Base-by-base conservation (phyloP, 2,113 vertebrate species). In the Antennarius striatus region DNA sequence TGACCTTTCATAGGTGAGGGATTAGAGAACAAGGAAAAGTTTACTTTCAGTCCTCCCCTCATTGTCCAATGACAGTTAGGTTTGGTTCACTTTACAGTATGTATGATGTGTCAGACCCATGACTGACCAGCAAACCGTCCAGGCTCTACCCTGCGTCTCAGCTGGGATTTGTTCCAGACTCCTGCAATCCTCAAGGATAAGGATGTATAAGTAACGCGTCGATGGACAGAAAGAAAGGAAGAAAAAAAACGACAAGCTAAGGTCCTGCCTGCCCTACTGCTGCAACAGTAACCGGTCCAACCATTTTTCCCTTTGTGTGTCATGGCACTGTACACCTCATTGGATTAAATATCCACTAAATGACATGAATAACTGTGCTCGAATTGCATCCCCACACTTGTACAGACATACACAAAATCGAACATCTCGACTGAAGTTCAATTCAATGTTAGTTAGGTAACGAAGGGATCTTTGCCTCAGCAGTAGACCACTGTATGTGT, bases 311-410 rank as follows among this genome's bases (percentile, higher is more conserved):
- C 56, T 7, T 4, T 32, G 11, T 51, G 60, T 46, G 52, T 45
- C 54, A 60, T 49, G 10, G 62, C 16, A 42, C 52, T 71, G 52
- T 32, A 46, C 51, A 53, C 61, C 36, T 63, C 49, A 68, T 75
- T 63, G 68, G 52, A 76, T 71, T 32, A 75, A 75, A 65, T 60
- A 56, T 49, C 51, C 61, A 71, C 15, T 55, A 61, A 67, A 64
- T 59, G 36, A 6, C 59, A 55, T 50, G 48, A 16, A 50, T 43
- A 43, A 32, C 56, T 52, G 10, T 6, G 17, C 51, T 64, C 22
- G 54, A 56, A 73, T 15, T 65, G 48, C 40, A 52, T 22, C 22
- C 22, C 2, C 22, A 22, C 22, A 22, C 22, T 22, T 22, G 22
- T 22, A 22, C 1, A 22, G 1, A 22, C 22, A 22, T 22, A 22